These are phyloP conservation scores for Oligia latruncula DNA, from an alignment of 2,888 invertebrate species.

Conservation along the genomic window DNA sequence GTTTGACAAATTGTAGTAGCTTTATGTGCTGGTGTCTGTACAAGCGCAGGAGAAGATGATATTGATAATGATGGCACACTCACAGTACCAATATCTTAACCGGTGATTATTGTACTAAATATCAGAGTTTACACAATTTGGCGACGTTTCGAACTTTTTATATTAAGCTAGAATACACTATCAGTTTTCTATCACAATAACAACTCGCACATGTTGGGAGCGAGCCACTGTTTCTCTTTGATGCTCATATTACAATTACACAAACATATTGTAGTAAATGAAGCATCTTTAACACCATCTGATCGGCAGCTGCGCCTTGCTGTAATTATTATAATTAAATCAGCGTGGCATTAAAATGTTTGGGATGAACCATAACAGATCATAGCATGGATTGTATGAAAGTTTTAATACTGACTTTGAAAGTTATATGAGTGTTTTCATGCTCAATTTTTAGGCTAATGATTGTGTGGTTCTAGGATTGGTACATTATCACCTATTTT, in stretches of 20 bases:
- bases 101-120: no score
- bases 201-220: conserved; percentile 33
- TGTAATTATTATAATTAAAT: conserved; percentile 51
- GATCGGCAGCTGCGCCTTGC: conserved; percentile 34
- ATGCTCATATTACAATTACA: conserved; percentile 50
- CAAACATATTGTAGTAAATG: conserved; percentile 45
- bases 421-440: no score
- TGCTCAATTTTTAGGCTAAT: no score
- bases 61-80: background rate
- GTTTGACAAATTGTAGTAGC: no score
- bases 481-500: background rate
- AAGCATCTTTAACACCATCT: conserved; percentile 35
- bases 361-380: conserved; percentile 37
- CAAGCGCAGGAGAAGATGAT: background rate
- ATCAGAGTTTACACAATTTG: background rate
- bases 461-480: background rate
- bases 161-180: background rate
- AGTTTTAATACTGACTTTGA: background rate
- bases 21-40: no score
- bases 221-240: conserved; percentile 39
- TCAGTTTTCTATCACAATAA: conserved; percentile 35
- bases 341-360: conserved; percentile 45
- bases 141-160: background rate
- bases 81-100: background rate
- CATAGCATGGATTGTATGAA: background rate